Evolutionary conservation across 2,797 vertebrate species (phyloP).

Genomic region (Hippopotamyrus pictus): DNA sequence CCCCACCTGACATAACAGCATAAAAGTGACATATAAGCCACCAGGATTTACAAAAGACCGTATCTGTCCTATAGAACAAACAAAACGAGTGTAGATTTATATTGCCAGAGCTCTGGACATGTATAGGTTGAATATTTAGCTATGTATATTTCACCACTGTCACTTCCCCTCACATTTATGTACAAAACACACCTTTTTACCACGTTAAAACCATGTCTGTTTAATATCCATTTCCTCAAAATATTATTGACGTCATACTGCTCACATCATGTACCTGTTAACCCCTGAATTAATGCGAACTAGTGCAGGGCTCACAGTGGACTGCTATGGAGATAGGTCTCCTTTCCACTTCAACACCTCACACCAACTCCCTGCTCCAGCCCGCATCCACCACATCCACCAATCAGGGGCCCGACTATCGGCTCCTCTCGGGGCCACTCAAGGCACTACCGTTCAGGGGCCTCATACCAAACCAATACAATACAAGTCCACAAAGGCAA

Average conservation of each 20-base stretch:
- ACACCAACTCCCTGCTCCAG: not conserved
- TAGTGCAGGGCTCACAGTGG: not conserved
- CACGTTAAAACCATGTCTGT: not conserved
- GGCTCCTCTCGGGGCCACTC: not conserved
- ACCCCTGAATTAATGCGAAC: not conserved
- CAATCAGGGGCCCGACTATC: not conserved
- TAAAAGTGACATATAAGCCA: not conserved
- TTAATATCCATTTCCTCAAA: not conserved
- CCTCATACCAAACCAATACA: not conserved
- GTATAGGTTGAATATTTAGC: not conserved
- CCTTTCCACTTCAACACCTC: not conserved
- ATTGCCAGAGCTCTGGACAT: not conserved
- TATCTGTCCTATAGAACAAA: not conserved
- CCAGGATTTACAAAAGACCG: not conserved
- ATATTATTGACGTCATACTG: not conserved
- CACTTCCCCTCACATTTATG: not conserved
- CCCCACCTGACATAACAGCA: not conserved
- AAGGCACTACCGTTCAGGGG: not conserved
- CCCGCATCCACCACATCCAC: not conserved
- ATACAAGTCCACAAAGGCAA: not conserved
- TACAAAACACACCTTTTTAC: not conserved
- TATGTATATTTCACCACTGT: not conserved
- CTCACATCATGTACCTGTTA: not conserved
- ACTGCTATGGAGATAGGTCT: not conserved
- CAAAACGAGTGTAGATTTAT: not conserved